Percentiles rank a stretch among this genome's conserved stretches.
These are phyloP conservation scores for Calephelis perditalis DNA, from an alignment of 2,888 invertebrate genomes.

Conservation along the genomic window DNA sequence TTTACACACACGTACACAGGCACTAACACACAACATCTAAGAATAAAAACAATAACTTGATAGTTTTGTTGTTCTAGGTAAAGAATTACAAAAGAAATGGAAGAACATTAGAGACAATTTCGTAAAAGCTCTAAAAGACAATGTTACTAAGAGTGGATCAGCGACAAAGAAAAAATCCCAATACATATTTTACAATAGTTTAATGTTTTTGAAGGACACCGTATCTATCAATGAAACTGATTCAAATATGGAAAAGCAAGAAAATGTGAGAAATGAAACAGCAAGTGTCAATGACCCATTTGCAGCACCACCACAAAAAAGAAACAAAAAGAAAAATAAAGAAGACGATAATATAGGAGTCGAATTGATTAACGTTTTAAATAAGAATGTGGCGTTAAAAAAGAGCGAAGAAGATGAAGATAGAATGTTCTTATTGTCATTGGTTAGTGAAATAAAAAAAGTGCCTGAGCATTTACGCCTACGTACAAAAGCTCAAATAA, in stretches of 20 bases:
- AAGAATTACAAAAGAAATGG: slow-evolving; percentile 28
- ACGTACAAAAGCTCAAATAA: slow-evolving; percentile 29
- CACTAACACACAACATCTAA: background rate
- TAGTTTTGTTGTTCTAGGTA: slow-evolving; percentile 5
- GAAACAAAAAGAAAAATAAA: too few relatives aligned
- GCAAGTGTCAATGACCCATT: too few relatives aligned
- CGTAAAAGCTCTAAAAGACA: slow-evolving; percentile 25
- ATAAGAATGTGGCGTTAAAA: slow-evolving; percentile 26
- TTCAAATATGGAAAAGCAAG: slow-evolving; percentile 21
- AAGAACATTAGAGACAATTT: slow-evolving; percentile 26
- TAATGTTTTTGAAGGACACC: slow-evolving; percentile 28
- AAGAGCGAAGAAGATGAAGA: slow-evolving; percentile 16
- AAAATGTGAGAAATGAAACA: too few relatives aligned
- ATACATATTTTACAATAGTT: slow-evolving; percentile 28
- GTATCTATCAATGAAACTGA: slow-evolving; percentile 21
- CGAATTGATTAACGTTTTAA: slow-evolving; percentile 19
- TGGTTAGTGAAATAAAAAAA: slow-evolving; percentile 28
- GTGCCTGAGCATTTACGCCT: slow-evolving; percentile 28
- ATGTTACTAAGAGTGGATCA: slow-evolving; percentile 26
- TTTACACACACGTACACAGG: background rate
- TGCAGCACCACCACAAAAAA: too few relatives aligned
- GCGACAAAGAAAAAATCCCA: slow-evolving; percentile 26
- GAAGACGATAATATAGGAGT: too few relatives aligned
- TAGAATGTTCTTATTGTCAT: slow-evolving; percentile 26
- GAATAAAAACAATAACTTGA: background rate